Evolutionary conservation across 2,113 vertebrate species (phyloP).

Genomic region (Stegostoma tigrinum): DNA sequence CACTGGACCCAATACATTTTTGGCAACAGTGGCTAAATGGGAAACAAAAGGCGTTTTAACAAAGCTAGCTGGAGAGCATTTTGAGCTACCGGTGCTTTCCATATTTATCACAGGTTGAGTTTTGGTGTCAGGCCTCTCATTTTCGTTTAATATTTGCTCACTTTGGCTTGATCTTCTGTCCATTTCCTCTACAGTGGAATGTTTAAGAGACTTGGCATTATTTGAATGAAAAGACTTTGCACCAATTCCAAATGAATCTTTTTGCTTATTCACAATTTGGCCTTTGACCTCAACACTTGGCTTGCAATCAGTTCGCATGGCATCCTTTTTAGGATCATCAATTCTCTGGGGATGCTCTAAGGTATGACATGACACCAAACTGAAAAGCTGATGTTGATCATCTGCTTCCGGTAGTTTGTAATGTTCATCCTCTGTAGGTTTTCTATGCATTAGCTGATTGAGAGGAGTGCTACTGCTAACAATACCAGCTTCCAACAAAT

Average conservation of each 20-base stretch:
- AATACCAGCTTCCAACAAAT: background rate
- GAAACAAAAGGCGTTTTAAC: slow-evolving; percentile 47
- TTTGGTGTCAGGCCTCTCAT: slow-evolving; percentile 54
- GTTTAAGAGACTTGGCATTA: background rate
- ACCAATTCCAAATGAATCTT: background rate
- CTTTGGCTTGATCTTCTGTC: slow-evolving; percentile 14
- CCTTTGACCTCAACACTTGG: background rate
- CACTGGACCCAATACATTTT: slow-evolving; percentile 61
- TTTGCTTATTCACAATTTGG: background rate
- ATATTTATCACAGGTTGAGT: slow-evolving; percentile 25
- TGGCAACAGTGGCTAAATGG: slow-evolving; percentile 57
- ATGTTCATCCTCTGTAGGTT: background rate
- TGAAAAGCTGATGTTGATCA: background rate
- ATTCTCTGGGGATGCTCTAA: background rate
- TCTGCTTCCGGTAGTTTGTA: background rate
- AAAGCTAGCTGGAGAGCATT: slow-evolving; percentile 43
- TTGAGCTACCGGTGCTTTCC: background rate
- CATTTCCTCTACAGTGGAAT: background rate
- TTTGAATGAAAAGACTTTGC: background rate
- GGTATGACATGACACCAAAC: background rate
- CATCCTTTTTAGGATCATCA: background rate
- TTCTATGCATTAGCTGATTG: background rate
- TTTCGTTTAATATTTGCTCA: slow-evolving; percentile 55
- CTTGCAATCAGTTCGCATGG: background rate
- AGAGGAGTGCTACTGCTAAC: background rate